phyloP scores from a whole-genome alignment of 2,888 invertebrate species.

The Stomorhina lunata region DNA sequence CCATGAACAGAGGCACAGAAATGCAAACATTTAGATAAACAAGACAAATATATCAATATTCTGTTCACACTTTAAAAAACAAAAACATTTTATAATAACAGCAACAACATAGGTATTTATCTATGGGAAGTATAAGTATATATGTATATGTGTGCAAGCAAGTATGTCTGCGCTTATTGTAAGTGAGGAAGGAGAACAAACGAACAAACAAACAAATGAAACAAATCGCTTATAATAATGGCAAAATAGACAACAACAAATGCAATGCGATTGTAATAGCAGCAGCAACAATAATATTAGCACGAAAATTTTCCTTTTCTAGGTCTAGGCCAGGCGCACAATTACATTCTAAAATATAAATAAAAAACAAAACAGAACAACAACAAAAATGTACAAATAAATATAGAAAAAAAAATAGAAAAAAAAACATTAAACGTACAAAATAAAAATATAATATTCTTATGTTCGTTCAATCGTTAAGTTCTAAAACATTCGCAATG shows the following conservation, averaged over 20 bases:
- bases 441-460: constrained; percentile 44
- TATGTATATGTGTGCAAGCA: background rate
- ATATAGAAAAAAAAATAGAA: constrained; percentile 30
- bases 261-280: constrained; percentile 56
- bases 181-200: constrained; percentile 77
- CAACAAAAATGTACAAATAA: constrained; percentile 42
- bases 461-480: constrained; percentile 61
- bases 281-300: constrained; percentile 72
- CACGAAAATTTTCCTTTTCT: constrained; percentile 79
- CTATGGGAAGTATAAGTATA: too few species aligned
- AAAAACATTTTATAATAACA: constrained; percentile 36
- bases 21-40: background rate
- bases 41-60: constrained; percentile 33
- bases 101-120: constrained; percentile 14
- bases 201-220: constrained; percentile 73
- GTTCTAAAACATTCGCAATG: constrained; percentile 47
- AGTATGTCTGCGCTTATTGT: constrained; percentile 45
- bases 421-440: constrained; percentile 52
- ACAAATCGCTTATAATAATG: constrained; percentile 65
- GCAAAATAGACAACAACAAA: constrained; percentile 62
- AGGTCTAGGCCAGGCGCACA: constrained; percentile 79
- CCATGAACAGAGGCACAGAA: constrained; percentile 8
- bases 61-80: constrained; percentile 25
- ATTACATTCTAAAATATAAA: constrained; percentile 75
- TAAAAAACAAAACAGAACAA: constrained; percentile 15